Conservation (phyloP, 1,140 invertebrate genomes). For the Pogonus chalceus region DNA sequence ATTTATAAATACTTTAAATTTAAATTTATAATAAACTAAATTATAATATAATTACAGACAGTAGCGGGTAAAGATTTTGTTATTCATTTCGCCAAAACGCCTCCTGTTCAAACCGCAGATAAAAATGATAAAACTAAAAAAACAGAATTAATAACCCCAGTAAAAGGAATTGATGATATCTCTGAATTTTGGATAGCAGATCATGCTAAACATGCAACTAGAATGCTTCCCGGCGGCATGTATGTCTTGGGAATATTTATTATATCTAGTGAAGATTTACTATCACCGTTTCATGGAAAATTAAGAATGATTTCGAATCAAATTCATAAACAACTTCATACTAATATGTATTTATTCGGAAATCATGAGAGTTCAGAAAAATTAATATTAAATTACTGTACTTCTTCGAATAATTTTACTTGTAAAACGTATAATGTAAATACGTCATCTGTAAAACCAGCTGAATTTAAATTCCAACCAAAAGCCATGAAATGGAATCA, state of each 20-base stretch:
- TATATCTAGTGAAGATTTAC: constrained; percentile 51
- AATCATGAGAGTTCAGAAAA: constrained; percentile 38
- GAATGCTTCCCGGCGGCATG: constrained; percentile 75
- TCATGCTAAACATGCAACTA: constrained; percentile 60
- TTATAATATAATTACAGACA: constrained; percentile 33
- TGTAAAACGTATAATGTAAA: constrained; percentile 39
- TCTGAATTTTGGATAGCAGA: constrained; percentile 53
- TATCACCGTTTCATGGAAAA: constrained; percentile 43
- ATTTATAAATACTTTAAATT: constrained; percentile 20
- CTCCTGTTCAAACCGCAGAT: constrained; percentile 40
- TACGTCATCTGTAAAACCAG: constrained; percentile 38
- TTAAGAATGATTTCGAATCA: constrained; percentile 44
- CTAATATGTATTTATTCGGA: constrained; percentile 48
- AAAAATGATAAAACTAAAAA: constrained; percentile 26
- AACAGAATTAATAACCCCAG: constrained; percentile 17
- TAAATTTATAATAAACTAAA: constrained; percentile 10
- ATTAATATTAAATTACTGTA: constrained; percentile 42
- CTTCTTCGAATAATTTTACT: constrained; percentile 34
- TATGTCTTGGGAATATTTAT: constrained; percentile 57
- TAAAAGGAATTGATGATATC: constrained; percentile 34
- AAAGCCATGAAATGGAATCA: constrained; percentile 55
- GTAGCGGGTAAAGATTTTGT: constrained; percentile 55
- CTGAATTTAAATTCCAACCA: constrained; percentile 53
- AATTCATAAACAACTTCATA: constrained; percentile 43
- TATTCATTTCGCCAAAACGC: constrained; percentile 60